phyloP scores from a whole-genome alignment of 2,797 vertebrate genomes.

The Pelobates cultripes region DNA sequence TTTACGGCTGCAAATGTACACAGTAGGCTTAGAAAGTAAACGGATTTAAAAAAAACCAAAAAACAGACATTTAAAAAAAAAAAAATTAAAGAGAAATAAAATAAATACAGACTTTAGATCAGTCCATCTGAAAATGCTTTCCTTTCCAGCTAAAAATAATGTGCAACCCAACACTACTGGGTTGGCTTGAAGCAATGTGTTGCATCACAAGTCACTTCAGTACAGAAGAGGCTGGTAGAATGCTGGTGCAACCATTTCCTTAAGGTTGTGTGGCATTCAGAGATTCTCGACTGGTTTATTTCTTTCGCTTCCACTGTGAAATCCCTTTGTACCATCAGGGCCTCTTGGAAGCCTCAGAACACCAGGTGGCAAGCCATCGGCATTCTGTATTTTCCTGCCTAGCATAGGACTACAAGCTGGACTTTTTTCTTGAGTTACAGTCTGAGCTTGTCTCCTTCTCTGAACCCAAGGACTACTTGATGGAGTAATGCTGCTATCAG shows the following conservation, averaged over 20 bases:
- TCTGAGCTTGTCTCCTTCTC: conserved; percentile 83
- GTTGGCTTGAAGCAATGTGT: conserved; percentile 14
- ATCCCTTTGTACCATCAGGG: conserved; percentile 91
- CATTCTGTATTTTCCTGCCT: conserved; percentile 85
- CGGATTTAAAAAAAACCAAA: conserved; percentile 43
- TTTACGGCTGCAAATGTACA: conserved; percentile 63
- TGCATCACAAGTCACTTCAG: conserved; percentile 16
- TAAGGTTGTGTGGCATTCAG: conserved; percentile 37
- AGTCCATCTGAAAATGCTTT: conserved; percentile 55
- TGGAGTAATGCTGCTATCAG: conserved; percentile 92
- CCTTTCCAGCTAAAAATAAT: conserved; percentile 54
- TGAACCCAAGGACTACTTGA: conserved; percentile 95
- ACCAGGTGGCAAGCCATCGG: conserved; percentile 85
- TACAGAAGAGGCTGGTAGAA: conserved; percentile 21
- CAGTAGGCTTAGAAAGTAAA: conserved; percentile 64
- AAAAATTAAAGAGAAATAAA: conserved; percentile 40
- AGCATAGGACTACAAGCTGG: conserved; percentile 86
- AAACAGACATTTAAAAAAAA: neutral
- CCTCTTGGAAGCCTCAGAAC: conserved; percentile 89
- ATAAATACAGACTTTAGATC: conserved; percentile 60
- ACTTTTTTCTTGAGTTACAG: conserved; percentile 87
- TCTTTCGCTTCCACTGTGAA: conserved; percentile 79
- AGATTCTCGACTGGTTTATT: conserved; percentile 66
- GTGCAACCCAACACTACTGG: conserved; percentile 18
- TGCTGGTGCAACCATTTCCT: conserved; percentile 20